Evolutionary conservation across 2,113 vertebrate genomes (phyloP).

Genomic region (Charadrius vociferus): DNA sequence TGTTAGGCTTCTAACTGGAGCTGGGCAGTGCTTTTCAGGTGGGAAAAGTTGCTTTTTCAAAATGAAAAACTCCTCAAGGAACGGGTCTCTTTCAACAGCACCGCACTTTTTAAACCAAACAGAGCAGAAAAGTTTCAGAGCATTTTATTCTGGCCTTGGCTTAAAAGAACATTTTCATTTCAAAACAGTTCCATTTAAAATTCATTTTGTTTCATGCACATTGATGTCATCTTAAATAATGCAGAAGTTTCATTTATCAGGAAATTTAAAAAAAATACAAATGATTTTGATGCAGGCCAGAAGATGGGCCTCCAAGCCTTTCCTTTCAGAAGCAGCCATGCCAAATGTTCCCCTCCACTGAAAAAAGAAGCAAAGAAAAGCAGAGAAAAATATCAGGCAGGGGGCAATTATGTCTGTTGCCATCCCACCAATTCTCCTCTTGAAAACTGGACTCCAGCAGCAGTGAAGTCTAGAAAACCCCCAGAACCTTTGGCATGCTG

Average conservation of each 20-base stretch:
- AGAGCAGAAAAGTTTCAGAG: not conserved
- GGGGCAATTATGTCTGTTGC: not conserved
- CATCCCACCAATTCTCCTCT: not conserved
- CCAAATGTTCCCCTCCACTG: not conserved
- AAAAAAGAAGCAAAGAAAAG: not conserved
- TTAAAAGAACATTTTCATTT: slow-evolving; percentile 9
- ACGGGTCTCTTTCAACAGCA: not conserved
- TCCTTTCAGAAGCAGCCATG: not conserved
- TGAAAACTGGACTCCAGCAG: not conserved
- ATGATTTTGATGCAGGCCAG: not conserved
- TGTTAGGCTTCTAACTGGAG: not conserved
- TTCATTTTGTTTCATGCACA: not conserved
- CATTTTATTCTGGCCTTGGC: not conserved
- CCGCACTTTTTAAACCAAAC: not conserved
- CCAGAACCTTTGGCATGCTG: not conserved
- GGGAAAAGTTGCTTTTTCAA: not conserved
- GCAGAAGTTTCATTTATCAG: not conserved
- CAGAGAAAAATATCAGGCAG: not conserved
- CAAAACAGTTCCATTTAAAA: not conserved
- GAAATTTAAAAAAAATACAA: not conserved
- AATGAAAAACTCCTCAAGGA: not conserved
- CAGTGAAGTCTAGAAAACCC: not conserved
- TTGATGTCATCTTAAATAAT: not conserved
- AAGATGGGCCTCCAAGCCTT: not conserved
- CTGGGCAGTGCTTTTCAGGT: not conserved